Conservation (phyloP, 2,888 invertebrate genomes). For the Erebia epiphron region DNA sequence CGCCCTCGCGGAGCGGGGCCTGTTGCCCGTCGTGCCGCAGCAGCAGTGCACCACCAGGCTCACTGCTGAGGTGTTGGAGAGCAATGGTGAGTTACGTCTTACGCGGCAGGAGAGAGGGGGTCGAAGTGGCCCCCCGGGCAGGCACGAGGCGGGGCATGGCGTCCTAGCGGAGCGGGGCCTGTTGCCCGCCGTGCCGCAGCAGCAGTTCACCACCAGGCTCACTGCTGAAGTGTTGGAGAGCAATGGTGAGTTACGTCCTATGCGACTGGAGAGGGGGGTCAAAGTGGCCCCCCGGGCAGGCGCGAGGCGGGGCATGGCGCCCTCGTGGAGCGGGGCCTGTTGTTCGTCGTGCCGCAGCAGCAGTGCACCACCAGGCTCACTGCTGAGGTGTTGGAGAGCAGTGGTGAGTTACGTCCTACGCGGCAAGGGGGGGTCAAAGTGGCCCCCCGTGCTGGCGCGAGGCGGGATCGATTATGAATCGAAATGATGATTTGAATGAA, state of each 20-base stretch:
- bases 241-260: slow-evolving; percentile 91
- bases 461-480: slow-evolving; percentile 98
- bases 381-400: slow-evolving; percentile 96
- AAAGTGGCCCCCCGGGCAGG: slow-evolving; percentile 86
- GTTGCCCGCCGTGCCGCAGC: slow-evolving; percentile 90
- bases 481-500: too few relatives aligned
- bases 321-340: slow-evolving; percentile 94
- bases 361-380: slow-evolving; percentile 96
- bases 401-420: slow-evolving; percentile 92
- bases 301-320: slow-evolving; percentile 98
- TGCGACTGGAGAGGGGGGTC: slow-evolving; percentile 97
- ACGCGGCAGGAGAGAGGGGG: slow-evolving; percentile 92
- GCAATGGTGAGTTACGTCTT: slow-evolving; percentile 92
- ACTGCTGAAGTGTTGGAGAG: slow-evolving; percentile 97
- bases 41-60: slow-evolving; percentile 95
- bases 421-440: slow-evolving; percentile 80
- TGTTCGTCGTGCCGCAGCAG: slow-evolving; percentile 91
- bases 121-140: background rate
- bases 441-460: background rate
- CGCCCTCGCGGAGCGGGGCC: slow-evolving; percentile 95
- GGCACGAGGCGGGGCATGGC: slow-evolving; percentile 96
- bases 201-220: slow-evolving; percentile 95
- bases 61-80: slow-evolving; percentile 95
- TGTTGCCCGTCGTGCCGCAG: slow-evolving; percentile 92
- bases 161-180: slow-evolving; percentile 96